Evolutionary conservation across 2,888 invertebrate genomes (phyloP).

Genomic region (Dorcus hopei): DNA sequence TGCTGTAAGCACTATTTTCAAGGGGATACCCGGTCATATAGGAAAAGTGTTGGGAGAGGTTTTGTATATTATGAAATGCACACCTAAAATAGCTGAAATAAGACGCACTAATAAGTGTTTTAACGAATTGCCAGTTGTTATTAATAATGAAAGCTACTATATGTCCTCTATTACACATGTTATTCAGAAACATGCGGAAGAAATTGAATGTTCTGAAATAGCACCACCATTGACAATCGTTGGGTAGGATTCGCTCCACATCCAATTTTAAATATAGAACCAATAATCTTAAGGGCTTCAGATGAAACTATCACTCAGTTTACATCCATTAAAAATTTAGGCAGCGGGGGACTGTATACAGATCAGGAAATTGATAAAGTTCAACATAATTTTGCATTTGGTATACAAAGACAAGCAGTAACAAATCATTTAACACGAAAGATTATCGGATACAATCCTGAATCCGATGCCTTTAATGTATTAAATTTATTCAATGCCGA

Average conservation of each 20-base stretch:
- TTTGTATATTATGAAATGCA: conserved; percentile 31
- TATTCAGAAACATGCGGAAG: conserved; percentile 16
- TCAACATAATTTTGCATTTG: too few species aligned
- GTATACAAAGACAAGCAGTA: too few species aligned
- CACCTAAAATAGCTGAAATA: conserved; percentile 22
- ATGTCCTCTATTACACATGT: conserved; percentile 26
- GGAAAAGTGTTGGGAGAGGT: conserved; percentile 31
- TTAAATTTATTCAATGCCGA: too few species aligned
- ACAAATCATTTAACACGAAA: too few species aligned
- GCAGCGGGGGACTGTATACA: too few species aligned
- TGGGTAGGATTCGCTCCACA: conserved; percentile 23
- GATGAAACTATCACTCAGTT: too few species aligned
- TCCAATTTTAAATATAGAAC: conserved; percentile 2
- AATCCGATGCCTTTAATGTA: too few species aligned
- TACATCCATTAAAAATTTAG: too few species aligned
- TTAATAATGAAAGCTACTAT: conserved; percentile 24
- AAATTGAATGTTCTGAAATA: conserved; percentile 20
- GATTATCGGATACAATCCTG: too few species aligned
- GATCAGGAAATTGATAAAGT: too few species aligned
- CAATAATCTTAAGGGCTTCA: too few species aligned
- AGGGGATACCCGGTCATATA: conserved; percentile 30
- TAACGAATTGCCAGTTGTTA: conserved; percentile 26
- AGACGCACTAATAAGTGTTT: conserved; percentile 24
- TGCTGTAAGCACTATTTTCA: conserved; percentile 27
- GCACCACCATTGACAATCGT: conserved; percentile 19